These are phyloP conservation scores for Neodiprion lecontei DNA, from an alignment of 1,140 invertebrate species.

Conservation along the genomic window DNA sequence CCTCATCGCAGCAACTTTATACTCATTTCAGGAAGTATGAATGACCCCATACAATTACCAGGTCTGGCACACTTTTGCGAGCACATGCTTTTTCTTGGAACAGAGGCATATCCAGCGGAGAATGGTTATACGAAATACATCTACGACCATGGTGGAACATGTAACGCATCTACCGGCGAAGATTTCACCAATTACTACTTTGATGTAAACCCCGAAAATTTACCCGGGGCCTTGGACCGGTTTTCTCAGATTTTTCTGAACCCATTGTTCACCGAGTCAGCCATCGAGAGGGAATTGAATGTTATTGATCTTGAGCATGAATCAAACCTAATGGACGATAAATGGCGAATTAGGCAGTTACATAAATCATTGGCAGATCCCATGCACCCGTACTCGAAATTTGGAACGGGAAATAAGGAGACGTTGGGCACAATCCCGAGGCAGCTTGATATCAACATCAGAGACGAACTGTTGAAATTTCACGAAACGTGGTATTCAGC, in stretches of 20 bases:
- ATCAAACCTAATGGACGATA: constrained; percentile 89
- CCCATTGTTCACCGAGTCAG: constrained; percentile 89
- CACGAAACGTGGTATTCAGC: constrained; percentile 93
- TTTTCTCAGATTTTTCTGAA: constrained; percentile 96
- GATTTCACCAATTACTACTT: constrained; percentile 96
- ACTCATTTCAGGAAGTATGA: constrained; percentile 73
- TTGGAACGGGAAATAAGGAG: constrained; percentile 87
- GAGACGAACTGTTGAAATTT: constrained; percentile 89
- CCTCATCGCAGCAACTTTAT: not conserved
- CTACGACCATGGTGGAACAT: constrained; percentile 86
- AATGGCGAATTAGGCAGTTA: constrained; percentile 87
- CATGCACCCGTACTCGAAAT: constrained; percentile 87
- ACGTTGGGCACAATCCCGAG: constrained; percentile 86
- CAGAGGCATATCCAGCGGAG: constrained; percentile 91
- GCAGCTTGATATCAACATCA: constrained; percentile 79
- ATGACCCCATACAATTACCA: constrained; percentile 85
- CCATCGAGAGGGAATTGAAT: constrained; percentile 92
- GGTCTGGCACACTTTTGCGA: constrained; percentile 97
- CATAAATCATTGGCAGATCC: constrained; percentile 81
- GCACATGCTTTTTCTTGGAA: constrained; percentile 97
- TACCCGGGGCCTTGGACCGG: constrained; percentile 84
- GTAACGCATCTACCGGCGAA: constrained; percentile 88
- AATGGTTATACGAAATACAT: constrained; percentile 93
- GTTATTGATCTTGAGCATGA: constrained; percentile 96
- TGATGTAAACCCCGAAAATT: constrained; percentile 85